phyloP scores from a whole-genome alignment of 2,797 vertebrate genomes.

The Argyrosomus regius region DNA sequence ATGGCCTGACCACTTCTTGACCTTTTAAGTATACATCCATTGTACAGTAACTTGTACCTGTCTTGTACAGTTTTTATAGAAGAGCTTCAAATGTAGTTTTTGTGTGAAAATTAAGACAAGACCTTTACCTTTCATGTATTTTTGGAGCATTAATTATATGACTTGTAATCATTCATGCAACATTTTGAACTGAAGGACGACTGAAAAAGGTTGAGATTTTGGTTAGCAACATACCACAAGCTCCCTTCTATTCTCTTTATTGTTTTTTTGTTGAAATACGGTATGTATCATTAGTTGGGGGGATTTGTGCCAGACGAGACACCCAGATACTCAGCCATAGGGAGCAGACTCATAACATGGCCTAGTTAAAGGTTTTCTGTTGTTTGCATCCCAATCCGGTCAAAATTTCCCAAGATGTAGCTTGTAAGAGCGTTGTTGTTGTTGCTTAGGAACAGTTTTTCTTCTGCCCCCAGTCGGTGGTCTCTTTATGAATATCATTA shows the following conservation, averaged over 20 bases:
- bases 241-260: constrained; percentile 51
- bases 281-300: constrained; percentile 63
- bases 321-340: constrained; percentile 64
- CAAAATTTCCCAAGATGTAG: constrained; percentile 83
- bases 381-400: constrained; percentile 82
- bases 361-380: constrained; percentile 82
- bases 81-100: constrained; percentile 21
- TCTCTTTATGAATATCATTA: constrained; percentile 87
- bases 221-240: constrained; percentile 32
- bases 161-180: constrained; percentile 24
- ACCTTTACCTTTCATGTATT: constrained; percentile 44
- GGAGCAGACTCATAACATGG: constrained; percentile 76
- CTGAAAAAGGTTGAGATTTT: constrained; percentile 10
- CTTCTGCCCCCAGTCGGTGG: constrained; percentile 80
- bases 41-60: constrained; percentile 45
- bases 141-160: constrained; percentile 33
- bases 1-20: constrained; percentile 49
- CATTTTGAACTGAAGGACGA: constrained; percentile 14
- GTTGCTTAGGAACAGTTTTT: constrained; percentile 86
- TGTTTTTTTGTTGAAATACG: constrained; percentile 66
- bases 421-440: constrained; percentile 81
- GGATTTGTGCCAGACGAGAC: constrained; percentile 68
- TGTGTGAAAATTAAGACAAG: constrained; percentile 31
- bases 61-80: not conserved
- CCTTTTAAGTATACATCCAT: constrained; percentile 30